phyloP scores from a whole-genome alignment of 2,888 invertebrate genomes.

The Stenoptilia bipunctidactyla region DNA sequence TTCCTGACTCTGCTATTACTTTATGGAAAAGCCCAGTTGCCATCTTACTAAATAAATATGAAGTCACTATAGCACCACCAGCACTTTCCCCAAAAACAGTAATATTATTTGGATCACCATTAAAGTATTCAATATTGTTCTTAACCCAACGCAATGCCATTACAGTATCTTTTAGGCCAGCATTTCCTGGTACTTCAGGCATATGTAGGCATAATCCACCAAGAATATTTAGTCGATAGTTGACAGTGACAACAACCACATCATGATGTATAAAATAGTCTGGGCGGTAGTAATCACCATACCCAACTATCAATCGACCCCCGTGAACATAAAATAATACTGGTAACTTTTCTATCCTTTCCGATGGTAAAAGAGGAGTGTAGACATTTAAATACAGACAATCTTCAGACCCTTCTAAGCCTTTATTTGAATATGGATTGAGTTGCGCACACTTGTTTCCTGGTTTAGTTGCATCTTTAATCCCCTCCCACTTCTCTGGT shows the following conservation, averaged over 20 bases:
- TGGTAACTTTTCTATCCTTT: slow-evolving; percentile 42
- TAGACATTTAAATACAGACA: slow-evolving; percentile 79
- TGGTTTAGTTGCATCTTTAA: slow-evolving; percentile 46
- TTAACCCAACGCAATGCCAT: slow-evolving; percentile 51
- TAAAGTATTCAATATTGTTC: slow-evolving; percentile 38
- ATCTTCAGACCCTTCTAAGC: slow-evolving; percentile 72
- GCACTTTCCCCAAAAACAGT: slow-evolving; percentile 53
- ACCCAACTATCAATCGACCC: slow-evolving; percentile 65
- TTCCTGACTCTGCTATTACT: slow-evolving; percentile 42
- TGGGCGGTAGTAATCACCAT: slow-evolving; percentile 56
- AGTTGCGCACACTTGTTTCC: slow-evolving; percentile 53
- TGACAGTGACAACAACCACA: slow-evolving; percentile 46
- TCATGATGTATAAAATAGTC: slow-evolving; percentile 44
- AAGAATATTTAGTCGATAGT: slow-evolving; percentile 44
- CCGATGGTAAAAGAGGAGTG: slow-evolving; percentile 63
- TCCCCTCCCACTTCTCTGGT: slow-evolving; percentile 35
- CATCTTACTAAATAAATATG: slow-evolving; percentile 39
- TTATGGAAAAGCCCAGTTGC: slow-evolving; percentile 36
- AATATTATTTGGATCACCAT: slow-evolving; percentile 41
- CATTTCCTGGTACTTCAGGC: slow-evolving; percentile 51
- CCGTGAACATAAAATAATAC: slow-evolving; percentile 72
- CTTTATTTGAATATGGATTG: slow-evolving; percentile 39
- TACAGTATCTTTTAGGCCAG: slow-evolving; percentile 42
- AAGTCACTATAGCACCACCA: slow-evolving; percentile 31
- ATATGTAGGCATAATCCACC: slow-evolving; percentile 47